Evolutionary conservation across 2,113 vertebrate genomes (phyloP), one percentile per base, ranked within the genome.

Genomic region (Poecile atricapillus): DNA sequence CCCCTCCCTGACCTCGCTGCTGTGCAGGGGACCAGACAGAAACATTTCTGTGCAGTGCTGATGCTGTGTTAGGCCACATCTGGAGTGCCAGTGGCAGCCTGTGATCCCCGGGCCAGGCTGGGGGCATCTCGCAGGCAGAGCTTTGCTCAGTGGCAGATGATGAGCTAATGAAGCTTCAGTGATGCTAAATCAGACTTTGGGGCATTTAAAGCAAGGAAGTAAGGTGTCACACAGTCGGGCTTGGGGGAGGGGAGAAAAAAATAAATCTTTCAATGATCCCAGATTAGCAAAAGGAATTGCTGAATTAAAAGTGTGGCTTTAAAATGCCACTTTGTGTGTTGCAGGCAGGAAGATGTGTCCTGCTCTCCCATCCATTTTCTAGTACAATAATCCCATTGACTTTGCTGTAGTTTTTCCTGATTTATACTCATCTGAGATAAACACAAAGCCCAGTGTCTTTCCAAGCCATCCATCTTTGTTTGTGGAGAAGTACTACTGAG

Each of bases 391-490:
- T 87, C 41, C 63, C 68, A 62, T 58, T 86, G 88, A 75, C 44
- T 93, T 87, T 2, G 1, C 41, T 65, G 65, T 86, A 71, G n/a
- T 47, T 88, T 83, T 90, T 90, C 44, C 80, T 93, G 68, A 87
- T 81, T 89, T 96, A 84, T 13, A 2, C 37, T 71, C 63, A 60
- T 86, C 70, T 75, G 73, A 90, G 62, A 64, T 46, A 60, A 92
- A 68, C 60, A 86, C 80, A 85, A 95, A 93, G 83, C 41, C 37
- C 58, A 75, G 11, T 87, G 80, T 89, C 73, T 93, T 90, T 92
- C 64, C 68, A 94, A 95, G 85, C 41, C 75, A 83, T 96, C 79
- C 73, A 31, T 96, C 95, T 93, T 94, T 78, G 52, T 87, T 95
- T 89, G 76, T 77, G 37, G 52, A 88, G 85, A 87, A 30, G 55